Evolutionary conservation across 2,888 invertebrate genomes (phyloP), one percentile per base, ranked within the genome.

Genomic region (Dendrolimus pini): DNA sequence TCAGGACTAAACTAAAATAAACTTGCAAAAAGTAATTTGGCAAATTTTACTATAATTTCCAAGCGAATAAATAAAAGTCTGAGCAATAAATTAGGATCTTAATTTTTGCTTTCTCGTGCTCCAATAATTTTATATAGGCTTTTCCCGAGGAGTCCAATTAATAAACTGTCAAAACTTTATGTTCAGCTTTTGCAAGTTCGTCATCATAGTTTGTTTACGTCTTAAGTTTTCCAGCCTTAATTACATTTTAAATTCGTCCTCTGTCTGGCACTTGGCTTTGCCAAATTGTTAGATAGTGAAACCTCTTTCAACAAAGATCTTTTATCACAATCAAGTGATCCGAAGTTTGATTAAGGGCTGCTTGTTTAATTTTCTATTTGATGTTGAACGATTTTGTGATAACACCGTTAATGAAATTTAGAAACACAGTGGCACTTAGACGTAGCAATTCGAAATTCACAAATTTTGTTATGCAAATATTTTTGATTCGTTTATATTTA

Each of bases 81-180:
- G 52, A 53, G 47, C 56, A 54, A 7, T 53, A 41, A 52, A 41
- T 56, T 52, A 41, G 56, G 47, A 8, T 42, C 14, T 52, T 13
- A 42, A 13, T 61, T 55, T 41, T 41, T 54, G 14, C 30, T 30
- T 9, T 54, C 18, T 30, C 54, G 12, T 10, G 9, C 14, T 7
- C 30, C 14, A 47, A 12, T 41, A 30, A 56, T 56, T 57, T 41
- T 41, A 47, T 61, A 57, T 64, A 56, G 58, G 58, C 52, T 59
- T 52, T 61, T 60, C 59, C 47, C 56, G 54, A n/a, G n/a, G 14
- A 9, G 30, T 18, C 14, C 14, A 9, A 54, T 54, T 54, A 54
- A 14, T 18, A n/a, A 54, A 54, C 54, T 47, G 47, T 47, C 47
- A 47, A 12, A 47, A 47, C 47, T 47, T 47, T 12, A 30, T 30